Conservation (phyloP, 2,113 vertebrate genomes). For the Vanacampus margaritifer region DNA sequence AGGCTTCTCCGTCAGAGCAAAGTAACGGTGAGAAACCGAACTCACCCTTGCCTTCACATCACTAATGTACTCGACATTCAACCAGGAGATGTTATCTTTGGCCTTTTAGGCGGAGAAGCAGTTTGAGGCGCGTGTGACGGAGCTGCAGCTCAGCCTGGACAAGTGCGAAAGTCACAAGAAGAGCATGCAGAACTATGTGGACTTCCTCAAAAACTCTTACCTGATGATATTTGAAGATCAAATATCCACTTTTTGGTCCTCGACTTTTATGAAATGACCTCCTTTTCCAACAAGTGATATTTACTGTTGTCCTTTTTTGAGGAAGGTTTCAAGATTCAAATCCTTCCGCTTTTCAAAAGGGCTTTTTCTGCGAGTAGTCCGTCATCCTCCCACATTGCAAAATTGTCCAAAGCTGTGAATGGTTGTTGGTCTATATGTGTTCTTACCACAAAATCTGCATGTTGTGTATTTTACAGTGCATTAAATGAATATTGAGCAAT, state of each 20-base stretch:
- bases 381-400: too few species aligned
- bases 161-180: constrained; percentile 82
- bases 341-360: too few species aligned
- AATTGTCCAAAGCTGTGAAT: too few species aligned
- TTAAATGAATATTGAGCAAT: too few species aligned
- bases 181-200: constrained; percentile 84
- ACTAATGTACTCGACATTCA: neutral
- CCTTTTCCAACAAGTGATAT: neutral
- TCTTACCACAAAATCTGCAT: too few species aligned
- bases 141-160: constrained; percentile 82
- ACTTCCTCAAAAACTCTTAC: constrained; percentile 84
- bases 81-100: neutral
- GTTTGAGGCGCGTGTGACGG: constrained; percentile 76
- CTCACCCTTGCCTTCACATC: neutral
- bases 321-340: neutral
- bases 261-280: constrained; percentile 56
- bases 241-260: constrained; percentile 38
- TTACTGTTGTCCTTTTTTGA: neutral
- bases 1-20: constrained; percentile 68
- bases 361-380: too few species aligned
- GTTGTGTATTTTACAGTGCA: too few species aligned
- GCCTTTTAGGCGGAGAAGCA: constrained; percentile 74
- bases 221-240: constrained; percentile 78
- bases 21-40: constrained; percentile 48
- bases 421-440: too few species aligned